Evolutionary conservation across 1,140 invertebrate genomes (phyloP).

Genomic region (Drosophila bipectinata): DNA sequence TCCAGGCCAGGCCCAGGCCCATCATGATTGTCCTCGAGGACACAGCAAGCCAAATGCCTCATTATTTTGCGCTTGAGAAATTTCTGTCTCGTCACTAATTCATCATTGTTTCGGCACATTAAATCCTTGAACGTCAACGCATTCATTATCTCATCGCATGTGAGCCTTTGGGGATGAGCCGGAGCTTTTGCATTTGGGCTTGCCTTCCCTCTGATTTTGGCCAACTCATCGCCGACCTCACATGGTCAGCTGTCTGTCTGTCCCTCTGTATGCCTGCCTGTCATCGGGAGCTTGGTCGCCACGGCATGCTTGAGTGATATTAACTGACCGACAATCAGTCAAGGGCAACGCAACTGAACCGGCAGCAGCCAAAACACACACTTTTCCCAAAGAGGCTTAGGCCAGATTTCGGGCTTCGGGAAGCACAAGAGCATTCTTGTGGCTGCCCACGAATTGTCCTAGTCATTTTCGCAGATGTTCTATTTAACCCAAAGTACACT

Average conservation of each 20-base stretch:
- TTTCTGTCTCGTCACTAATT: constrained; percentile 83
- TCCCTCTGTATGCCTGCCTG: constrained; percentile 25
- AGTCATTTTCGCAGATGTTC: constrained; percentile 41
- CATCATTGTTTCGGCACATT: constrained; percentile 83
- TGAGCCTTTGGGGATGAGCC: constrained; percentile 13
- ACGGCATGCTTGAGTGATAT: constrained; percentile 75
- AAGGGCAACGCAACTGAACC: constrained; percentile 44
- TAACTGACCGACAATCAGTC: constrained; percentile 82
- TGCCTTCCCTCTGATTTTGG: constrained; percentile 43
- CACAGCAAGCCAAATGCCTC: constrained; percentile 56
- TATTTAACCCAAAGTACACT: constrained; percentile 18
- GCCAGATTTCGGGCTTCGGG: constrained; percentile 56
- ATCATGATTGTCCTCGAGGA: constrained; percentile 42
- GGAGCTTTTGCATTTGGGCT: constrained; percentile 1
- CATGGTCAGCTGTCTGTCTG: constrained; percentile 53
- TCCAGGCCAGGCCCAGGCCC: constrained; percentile 11
- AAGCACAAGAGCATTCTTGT: constrained; percentile 45
- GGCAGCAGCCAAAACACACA: constrained; percentile 36
- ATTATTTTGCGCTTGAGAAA: constrained; percentile 82
- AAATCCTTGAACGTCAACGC: constrained; percentile 82
- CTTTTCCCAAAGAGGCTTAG: constrained; percentile 54
- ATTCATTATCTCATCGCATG: constrained; percentile 77
- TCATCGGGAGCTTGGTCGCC: constrained; percentile 57
- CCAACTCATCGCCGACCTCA: constrained; percentile 70
- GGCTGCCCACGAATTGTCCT: constrained; percentile 45